These are phyloP conservation scores for Lophochroa leadbeateri DNA, from an alignment of 2,113 vertebrate species.

Conservation along the genomic window DNA sequence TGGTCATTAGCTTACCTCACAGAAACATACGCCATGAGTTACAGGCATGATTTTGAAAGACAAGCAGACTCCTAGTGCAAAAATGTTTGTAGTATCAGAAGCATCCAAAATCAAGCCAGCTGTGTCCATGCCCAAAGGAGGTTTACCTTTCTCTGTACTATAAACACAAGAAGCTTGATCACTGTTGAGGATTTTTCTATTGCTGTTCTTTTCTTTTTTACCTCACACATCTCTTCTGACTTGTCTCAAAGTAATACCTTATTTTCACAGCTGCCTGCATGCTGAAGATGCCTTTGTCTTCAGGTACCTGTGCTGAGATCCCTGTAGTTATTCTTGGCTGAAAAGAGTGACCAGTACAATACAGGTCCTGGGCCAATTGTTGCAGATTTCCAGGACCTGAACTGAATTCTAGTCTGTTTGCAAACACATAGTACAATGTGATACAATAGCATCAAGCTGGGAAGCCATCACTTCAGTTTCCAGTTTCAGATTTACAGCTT, in stretches of 20 bases:
- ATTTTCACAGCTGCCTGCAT: neutral
- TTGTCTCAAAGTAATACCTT: neutral
- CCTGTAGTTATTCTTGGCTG: neutral
- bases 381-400: neutral
- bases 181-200: neutral
- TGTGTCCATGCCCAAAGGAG: neutral
- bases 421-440: neutral
- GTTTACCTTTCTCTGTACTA: neutral
- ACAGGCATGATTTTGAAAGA: neutral
- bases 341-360: neutral
- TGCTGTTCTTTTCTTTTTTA: neutral
- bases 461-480: neutral
- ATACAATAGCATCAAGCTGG: neutral
- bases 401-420: neutral
- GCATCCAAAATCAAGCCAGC: neutral
- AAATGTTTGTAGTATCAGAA: neutral
- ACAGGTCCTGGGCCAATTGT: neutral
- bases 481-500: neutral
- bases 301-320: neutral
- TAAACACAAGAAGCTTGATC: neutral
- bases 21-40: neutral
- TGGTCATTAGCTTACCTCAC: neutral
- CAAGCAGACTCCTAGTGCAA: neutral
- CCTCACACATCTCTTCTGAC: neutral
- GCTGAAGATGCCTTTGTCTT: neutral